Base-by-base conservation (phyloP, 2,888 invertebrate genomes). In the Hesperia comma region DNA sequence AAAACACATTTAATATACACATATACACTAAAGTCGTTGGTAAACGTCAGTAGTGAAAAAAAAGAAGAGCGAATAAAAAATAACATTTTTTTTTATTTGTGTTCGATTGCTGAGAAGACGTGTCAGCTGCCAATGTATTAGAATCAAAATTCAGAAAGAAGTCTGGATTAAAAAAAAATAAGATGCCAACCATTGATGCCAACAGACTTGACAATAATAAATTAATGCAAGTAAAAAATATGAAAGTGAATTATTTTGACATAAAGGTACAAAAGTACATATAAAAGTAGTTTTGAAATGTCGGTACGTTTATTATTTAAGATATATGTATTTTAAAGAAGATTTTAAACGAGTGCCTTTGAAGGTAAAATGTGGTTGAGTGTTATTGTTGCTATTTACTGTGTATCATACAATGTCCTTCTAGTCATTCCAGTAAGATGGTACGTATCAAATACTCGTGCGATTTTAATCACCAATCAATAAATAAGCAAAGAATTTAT, bases 341-440 rank as follows among this genome's bases (percentile, higher is more conserved):
- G 37, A 21, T 58, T 60, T 15, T 61, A 6, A 49, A 56, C 33
- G 15, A 57, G 58, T 58, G 41, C 58, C 53, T 17, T 32, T 41
- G 58, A 53, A 41, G 74, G 71, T 75, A 74, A 75, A 74, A 58
- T 77, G 77, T 78, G 78, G 78, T 78, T 76, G 71, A 60, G 69
- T 74, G 69, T 69, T 17, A 43, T 49, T 26, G 51, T 53, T 12
- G 5, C 33, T 53, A 32, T 53, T 21, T 4, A 53, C 21, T 46
- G 46, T 46, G 37, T 46, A 46, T 46, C 17, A 49, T 12, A 8
- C 19, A 19, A 49, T 4, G 12, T 5, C 49, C 49, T 49, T 12
- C 19, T 19, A 49, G 19, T 49, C 12, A 10, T 19, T 49, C 19
- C 10, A 19, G 49, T 19, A 12, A 12, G 3, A 19, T 19, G 37